Percentiles rank a stretch among this genome's conserved stretches.
Conservation (phyloP, 2,113 vertebrate genomes). For the Coreoperca whiteheadi region DNA sequence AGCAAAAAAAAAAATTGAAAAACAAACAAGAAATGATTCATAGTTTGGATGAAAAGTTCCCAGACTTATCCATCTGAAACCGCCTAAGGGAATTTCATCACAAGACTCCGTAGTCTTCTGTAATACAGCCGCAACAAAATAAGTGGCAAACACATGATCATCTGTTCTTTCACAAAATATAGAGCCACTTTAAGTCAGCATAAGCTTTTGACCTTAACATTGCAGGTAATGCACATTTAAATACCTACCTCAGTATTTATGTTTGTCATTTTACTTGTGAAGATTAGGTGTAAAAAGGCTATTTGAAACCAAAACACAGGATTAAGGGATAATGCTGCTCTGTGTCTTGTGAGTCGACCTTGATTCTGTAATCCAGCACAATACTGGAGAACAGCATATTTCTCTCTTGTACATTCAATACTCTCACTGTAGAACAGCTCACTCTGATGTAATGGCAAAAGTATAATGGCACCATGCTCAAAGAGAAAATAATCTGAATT, state of each 20-base stretch:
- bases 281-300: conserved; percentile 84
- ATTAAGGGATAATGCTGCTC: conserved; percentile 85
- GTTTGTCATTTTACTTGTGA: conserved; percentile 84
- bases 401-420: conserved; percentile 78
- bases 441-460: conserved; percentile 73
- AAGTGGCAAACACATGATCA: conserved; percentile 56
- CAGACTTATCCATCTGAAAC: conserved; percentile 56
- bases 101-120: conserved; percentile 50
- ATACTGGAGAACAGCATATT: conserved; percentile 80
- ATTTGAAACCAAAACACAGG: conserved; percentile 86
- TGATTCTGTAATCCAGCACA: conserved; percentile 85
- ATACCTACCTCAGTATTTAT: conserved; percentile 81
- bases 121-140: conserved; percentile 61
- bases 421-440: conserved; percentile 69
- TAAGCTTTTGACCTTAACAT: conserved; percentile 80
- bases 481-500: conserved; percentile 73
- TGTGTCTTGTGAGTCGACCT: conserved; percentile 84
- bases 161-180: conserved; percentile 57
- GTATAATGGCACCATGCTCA: conserved; percentile 68
- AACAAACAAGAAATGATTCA: conserved; percentile 57
- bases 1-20: conserved; percentile 8
- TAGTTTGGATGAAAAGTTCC: conserved; percentile 60
- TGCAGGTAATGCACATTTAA: conserved; percentile 80
- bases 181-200: conserved; percentile 68
- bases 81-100: conserved; percentile 69